phyloP scores from a whole-genome alignment of 2,797 vertebrate species.

The Acanthurus leucopareius region DNA sequence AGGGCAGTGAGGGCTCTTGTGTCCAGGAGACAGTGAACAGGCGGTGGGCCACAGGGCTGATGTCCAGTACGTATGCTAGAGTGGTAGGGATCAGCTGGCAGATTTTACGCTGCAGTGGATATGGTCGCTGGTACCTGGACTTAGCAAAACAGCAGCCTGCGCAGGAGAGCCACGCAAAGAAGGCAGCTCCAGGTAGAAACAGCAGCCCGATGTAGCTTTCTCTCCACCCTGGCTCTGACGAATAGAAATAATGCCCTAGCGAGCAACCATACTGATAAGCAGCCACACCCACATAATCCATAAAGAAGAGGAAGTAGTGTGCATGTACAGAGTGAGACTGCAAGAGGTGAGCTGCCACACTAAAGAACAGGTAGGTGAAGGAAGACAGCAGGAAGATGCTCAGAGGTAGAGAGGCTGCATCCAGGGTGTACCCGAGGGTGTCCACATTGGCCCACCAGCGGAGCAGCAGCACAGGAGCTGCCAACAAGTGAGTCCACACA shows the following conservation, averaged over 20 bases:
- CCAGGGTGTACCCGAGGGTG: constrained; percentile 76
- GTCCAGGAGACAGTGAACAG: constrained; percentile 86
- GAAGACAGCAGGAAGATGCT: constrained; percentile 88
- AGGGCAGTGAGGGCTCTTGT: constrained; percentile 86
- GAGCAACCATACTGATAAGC: constrained; percentile 93
- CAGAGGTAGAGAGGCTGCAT: constrained; percentile 85
- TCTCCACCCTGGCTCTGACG: constrained; percentile 89
- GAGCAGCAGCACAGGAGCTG: constrained; percentile 84
- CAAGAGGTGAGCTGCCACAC: constrained; percentile 91
- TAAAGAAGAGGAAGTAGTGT: constrained; percentile 93
- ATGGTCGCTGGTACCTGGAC: constrained; percentile 89
- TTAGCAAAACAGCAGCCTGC: constrained; percentile 93
- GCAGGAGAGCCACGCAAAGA: constrained; percentile 93
- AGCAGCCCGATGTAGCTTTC: constrained; percentile 83
- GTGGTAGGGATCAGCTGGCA: constrained; percentile 91
- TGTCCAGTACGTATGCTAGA: constrained; percentile 89
- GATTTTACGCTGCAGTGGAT: constrained; percentile 90
- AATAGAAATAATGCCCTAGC: constrained; percentile 92
- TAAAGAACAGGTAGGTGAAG: constrained; percentile 89
- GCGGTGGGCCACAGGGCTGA: constrained; percentile 91
- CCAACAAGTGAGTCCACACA: constrained; percentile 94
- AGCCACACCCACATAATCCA: constrained; percentile 94
- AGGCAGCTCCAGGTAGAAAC: constrained; percentile 89
- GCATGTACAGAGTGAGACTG: constrained; percentile 92
- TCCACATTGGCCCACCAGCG: constrained; percentile 88